Conservation (phyloP, 1,140 invertebrate species). For the Reticulitermes speratus region DNA sequence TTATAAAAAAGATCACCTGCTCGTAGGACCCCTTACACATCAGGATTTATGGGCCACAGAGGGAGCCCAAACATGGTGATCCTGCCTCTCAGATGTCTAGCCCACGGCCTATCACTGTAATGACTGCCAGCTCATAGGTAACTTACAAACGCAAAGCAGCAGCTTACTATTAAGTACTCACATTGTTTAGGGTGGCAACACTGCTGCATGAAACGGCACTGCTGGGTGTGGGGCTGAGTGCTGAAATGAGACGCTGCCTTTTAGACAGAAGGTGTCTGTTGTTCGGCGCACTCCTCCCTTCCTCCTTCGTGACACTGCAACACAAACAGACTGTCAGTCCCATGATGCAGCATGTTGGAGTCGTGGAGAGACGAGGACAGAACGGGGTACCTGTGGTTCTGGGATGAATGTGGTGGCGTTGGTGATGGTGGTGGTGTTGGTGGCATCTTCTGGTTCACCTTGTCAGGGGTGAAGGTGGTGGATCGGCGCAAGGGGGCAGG, state of each 20-base stretch:
- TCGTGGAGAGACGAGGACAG: not conserved
- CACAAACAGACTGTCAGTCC: not conserved
- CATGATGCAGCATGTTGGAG: not conserved
- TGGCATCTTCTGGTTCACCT: conserved; percentile 40
- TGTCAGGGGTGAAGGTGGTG: conserved; percentile 43
- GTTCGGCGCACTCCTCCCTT: not conserved
- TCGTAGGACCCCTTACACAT: too few species aligned
- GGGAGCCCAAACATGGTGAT: too few species aligned
- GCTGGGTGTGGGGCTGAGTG: conserved; percentile 44
- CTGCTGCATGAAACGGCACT: conserved; percentile 41
- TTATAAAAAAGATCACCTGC: too few species aligned
- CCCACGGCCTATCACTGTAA: too few species aligned
- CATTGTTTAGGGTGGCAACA: conserved; percentile 57
- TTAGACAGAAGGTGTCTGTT: not conserved
- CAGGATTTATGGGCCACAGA: too few species aligned
- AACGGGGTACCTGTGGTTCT: not conserved
- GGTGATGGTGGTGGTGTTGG: not conserved
- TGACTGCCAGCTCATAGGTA: too few species aligned
- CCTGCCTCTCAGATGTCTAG: too few species aligned
- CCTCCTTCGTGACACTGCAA: not conserved
- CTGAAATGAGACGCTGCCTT: not conserved
- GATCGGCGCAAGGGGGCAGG: conserved; percentile 28
- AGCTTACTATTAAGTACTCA: conserved; percentile 42
- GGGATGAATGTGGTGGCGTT: not conserved
- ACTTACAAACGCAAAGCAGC: too few species aligned